Percentiles rank a stretch among this genome's conserved stretches.
Conservation (phyloP, 2,113 vertebrate genomes). For the Tympanuchus pallidicinctus region DNA sequence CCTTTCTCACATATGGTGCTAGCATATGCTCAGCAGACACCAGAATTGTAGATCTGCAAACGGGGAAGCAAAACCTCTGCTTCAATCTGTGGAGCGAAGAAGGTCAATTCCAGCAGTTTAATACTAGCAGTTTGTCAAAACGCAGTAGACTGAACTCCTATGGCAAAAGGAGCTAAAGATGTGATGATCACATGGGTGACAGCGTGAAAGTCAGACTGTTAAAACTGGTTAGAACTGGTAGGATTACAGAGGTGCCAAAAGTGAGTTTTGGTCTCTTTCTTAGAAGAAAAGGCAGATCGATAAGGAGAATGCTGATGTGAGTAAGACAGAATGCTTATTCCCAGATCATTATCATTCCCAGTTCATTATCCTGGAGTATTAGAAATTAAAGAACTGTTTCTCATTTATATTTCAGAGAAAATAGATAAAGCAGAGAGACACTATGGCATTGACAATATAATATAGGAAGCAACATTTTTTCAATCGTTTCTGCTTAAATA, state of each 20-base stretch:
- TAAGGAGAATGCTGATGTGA: not conserved
- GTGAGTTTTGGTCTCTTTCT: not conserved
- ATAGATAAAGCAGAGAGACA: fast-evolving
- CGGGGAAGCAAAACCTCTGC: not conserved
- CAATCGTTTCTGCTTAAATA: not conserved
- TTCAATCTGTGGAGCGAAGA: not conserved
- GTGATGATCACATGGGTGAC: not conserved
- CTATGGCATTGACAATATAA: not conserved
- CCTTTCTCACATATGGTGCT: slow-evolving; percentile 35
- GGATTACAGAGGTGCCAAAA: not conserved
- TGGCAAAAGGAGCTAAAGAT: not conserved
- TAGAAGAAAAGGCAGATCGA: not conserved
- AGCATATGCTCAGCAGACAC: slow-evolving; percentile 57
- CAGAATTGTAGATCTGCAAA: not conserved
- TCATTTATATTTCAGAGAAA: not conserved
- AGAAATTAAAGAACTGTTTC: not conserved
- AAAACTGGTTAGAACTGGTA: not conserved
- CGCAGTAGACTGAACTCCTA: not conserved
- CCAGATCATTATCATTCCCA: not conserved
- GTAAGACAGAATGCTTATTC: not conserved
- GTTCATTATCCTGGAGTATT: not conserved
- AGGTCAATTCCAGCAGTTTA: slow-evolving; percentile 23
- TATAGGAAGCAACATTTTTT: not conserved
- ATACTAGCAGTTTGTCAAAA: not conserved
- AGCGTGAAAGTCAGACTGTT: not conserved